Evolutionary conservation across 2,888 invertebrate genomes (phyloP), one percentile per base, ranked within the genome.

Genomic region (Pristionchus arcanus): DNA sequence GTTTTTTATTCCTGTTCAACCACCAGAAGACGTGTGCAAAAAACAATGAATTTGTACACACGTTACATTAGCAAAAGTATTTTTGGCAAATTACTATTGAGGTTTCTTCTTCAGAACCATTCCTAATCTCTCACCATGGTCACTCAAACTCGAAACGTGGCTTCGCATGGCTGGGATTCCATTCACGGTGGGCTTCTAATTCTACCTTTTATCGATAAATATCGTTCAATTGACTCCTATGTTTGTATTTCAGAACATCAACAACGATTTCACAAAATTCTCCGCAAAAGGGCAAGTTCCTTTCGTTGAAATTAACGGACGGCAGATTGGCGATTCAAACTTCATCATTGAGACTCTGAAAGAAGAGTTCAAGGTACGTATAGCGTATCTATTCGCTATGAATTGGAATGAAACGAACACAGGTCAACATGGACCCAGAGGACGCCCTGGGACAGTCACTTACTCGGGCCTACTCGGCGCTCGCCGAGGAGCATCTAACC

Each of bases 271-370:
- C 42, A 49, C 42, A 13, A 49, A 49, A 49, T 49, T 59, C 53
- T 94, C 94, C 5, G 42, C 90, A 77, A 92, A 92, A 49, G 94
- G 94, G 9, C 94, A 94, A 96, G 96, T 98, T 94, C 98, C 98
- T 66, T 98, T 98, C 96, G 97, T 98, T 93, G 98, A 98, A 96
- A 95, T 98, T 91, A 98, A 98, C 95, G 98, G 98, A 81, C 97
- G 98, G 95, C 98, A 98, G 96, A 97, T 98, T 92, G 97, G 98
- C 86, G 98, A 98, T 96, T 98, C 98, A 95, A 97, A 97, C 92
- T 97, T 98, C 94, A 98, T 98, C 95, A 97, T 98, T 42, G 93
- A 92, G 5, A 85, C 92, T 68, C 91, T 94, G n/a, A 88, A 49
- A 31, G 11, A 74, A 28, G 87, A 88, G 15, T 71, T 49, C 42